Conservation (phyloP, 2,113 vertebrate genomes). For the Tympanuchus pallidicinctus region DNA sequence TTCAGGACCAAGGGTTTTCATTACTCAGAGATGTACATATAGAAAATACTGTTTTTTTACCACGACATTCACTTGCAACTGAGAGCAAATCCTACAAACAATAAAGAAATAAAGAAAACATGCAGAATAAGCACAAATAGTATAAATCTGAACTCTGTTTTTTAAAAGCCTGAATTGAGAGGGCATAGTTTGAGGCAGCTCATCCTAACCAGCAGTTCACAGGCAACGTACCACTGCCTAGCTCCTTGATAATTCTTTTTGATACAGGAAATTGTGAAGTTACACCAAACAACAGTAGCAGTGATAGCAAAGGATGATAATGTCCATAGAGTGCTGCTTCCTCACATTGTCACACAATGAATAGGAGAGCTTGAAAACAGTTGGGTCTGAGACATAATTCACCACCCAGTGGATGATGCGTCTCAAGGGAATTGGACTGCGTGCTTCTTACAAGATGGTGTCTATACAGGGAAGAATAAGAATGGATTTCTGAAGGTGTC, state of each 20-base stretch:
- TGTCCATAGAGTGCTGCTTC: neutral
- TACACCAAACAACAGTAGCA: neutral
- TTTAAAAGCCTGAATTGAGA: neutral
- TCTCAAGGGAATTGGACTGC: neutral
- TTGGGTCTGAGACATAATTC: neutral
- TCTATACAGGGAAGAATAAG: neutral
- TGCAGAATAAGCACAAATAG: neutral
- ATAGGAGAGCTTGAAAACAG: neutral
- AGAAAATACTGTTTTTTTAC: neutral
- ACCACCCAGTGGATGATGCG: neutral
- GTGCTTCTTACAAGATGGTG: neutral
- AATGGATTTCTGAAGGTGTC: neutral
- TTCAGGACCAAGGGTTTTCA: neutral
- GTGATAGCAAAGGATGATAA: neutral
- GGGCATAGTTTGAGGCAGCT: neutral
- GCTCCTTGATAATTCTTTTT: neutral
- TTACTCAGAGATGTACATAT: neutral
- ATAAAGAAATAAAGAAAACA: neutral
- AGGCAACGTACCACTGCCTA: rapidly evolving
- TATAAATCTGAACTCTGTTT: neutral
- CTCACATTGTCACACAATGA: neutral
- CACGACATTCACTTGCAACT: neutral
- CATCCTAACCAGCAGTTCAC: neutral
- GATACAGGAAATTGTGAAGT: neutral
- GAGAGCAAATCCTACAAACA: neutral